Evolutionary conservation across 92 coral and sea anemone species (phyloP).

Genomic region (Heteractis magnifica): DNA sequence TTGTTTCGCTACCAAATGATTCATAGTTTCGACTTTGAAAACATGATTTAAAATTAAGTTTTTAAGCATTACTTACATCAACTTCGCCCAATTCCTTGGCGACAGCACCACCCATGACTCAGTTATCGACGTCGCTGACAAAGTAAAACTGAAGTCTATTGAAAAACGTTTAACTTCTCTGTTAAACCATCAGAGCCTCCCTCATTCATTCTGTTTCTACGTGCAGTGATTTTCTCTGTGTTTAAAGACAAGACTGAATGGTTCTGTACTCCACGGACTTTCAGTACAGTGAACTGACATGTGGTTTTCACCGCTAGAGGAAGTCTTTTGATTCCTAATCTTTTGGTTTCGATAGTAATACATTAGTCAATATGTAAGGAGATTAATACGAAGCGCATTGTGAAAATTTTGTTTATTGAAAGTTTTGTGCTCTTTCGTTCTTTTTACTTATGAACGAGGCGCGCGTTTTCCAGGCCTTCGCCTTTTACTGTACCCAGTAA

Average conservation of each 20-base stretch:
- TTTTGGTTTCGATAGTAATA: constrained; percentile 8
- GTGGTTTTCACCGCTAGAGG: neutral
- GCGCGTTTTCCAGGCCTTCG: too few relatives aligned
- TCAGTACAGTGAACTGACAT: neutral
- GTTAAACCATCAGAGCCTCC: neutral
- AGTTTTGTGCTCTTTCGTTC: too few relatives aligned
- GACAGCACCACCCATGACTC: constrained; percentile 13
- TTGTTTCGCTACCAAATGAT: neutral
- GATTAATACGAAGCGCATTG: neutral
- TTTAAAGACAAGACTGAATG: neutral
- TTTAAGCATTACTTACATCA: constrained; percentile 4
- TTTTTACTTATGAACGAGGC: too few relatives aligned
- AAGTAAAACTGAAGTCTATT: neutral
- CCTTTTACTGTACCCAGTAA: too few relatives aligned
- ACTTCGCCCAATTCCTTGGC: constrained; percentile 19
- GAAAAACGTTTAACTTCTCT: neutral
- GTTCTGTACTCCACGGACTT: neutral
- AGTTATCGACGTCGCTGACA: neutral
- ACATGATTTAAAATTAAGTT: neutral
- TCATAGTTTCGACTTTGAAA: neutral
- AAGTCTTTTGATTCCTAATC: neutral
- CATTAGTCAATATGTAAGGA: neutral
- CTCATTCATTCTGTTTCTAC: neutral
- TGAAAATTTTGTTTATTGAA: too few relatives aligned
- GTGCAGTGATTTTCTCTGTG: neutral